Base-by-base conservation (phyloP, 1,140 invertebrate genomes). In the Bombus superbus region DNA sequence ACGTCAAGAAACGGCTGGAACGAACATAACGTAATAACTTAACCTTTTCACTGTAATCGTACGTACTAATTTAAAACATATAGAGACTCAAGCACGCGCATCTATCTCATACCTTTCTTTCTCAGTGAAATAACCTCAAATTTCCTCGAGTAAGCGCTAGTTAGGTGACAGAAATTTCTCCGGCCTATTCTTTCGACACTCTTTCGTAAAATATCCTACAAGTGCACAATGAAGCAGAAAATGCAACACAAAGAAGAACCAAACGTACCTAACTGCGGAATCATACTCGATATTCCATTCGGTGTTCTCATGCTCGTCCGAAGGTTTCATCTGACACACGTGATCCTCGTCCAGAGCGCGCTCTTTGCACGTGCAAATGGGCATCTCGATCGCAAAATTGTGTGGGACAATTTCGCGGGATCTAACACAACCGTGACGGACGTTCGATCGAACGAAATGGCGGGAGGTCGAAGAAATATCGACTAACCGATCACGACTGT, bases 251-350 rank as follows among this genome's bases (percentile, higher is more conserved):
- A 32, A 72, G 4, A 18, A 28, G 18, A 66, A 18, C 11, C 35
- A 59, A 38, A 22, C 79, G 47, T 90, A 89, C 86, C 87, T 90
- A 86, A 91, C 89, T 13, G 81, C 77, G 35, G 15, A 64, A 28
- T 68, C 77, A 68, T 40, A 64, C 6, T 81, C 53, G 28, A 42
- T 64, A 13, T 81, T 71, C 8, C 47, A 64, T 9, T 89, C 75
- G 32, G 28, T 32, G 38, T 83, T 42, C 47, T 53, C 47, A 22
- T 53, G 47, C 10, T 74, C 74, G 42, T 35, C 2, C 2, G 88
- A 83, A 10, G 66, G 79, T 18, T 92, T 93, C 8, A 86, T 5
- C 40, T 89, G 86, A 42, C 92, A 93, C 40, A 89, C 83, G 62
- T 92, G 92, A 66, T 85, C 82, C 57, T 90, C 85, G 25, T 76